A percentile compares a stretch with the other conserved stretches of the same genome.
These are phyloP conservation scores for Gulo gulo DNA, from an alignment of 2,113 vertebrate species.

Conservation along the genomic window DNA sequence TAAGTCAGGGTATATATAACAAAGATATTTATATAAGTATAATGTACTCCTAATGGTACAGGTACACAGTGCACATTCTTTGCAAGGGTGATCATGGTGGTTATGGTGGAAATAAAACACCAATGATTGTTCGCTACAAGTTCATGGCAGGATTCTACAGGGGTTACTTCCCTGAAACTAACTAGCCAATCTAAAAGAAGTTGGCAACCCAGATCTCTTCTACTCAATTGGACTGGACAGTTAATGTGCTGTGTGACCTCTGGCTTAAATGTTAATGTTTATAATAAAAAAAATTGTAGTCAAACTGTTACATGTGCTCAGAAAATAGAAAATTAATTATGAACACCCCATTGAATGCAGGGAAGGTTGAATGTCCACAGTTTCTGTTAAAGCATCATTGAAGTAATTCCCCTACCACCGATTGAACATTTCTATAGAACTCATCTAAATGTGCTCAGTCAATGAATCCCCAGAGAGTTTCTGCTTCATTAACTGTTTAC, in stretches of 20 bases:
- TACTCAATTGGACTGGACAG: neutral
- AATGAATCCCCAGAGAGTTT: slow-evolving; percentile 75
- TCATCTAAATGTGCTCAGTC: slow-evolving; percentile 76
- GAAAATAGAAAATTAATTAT: slow-evolving; percentile 81
- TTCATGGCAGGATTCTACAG: neutral
- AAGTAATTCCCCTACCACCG: slow-evolving; percentile 66
- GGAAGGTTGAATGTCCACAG: slow-evolving; percentile 32
- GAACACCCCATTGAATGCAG: slow-evolving; percentile 74
- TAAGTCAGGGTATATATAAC: neutral
- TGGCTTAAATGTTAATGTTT: slow-evolving; percentile 66
- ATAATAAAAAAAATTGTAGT: slow-evolving; percentile 72
- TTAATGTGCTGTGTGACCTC: slow-evolving; percentile 67
- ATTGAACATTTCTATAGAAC: slow-evolving; percentile 69
- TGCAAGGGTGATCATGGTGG: neutral
- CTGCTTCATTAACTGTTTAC: slow-evolving; percentile 83
- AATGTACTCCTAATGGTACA: neutral
- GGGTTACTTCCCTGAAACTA: neutral
- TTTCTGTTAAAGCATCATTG: slow-evolving; percentile 71
- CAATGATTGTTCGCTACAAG: neutral
- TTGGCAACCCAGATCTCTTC: neutral
- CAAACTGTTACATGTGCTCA: slow-evolving; percentile 59
- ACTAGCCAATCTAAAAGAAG: neutral
- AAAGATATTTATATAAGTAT: neutral
- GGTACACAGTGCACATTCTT: neutral
- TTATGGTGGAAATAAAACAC: neutral